These are phyloP conservation scores for Forbesichthys papilliferus DNA, from an alignment of 2,113 vertebrate genomes.

Conservation along the genomic window DNA sequence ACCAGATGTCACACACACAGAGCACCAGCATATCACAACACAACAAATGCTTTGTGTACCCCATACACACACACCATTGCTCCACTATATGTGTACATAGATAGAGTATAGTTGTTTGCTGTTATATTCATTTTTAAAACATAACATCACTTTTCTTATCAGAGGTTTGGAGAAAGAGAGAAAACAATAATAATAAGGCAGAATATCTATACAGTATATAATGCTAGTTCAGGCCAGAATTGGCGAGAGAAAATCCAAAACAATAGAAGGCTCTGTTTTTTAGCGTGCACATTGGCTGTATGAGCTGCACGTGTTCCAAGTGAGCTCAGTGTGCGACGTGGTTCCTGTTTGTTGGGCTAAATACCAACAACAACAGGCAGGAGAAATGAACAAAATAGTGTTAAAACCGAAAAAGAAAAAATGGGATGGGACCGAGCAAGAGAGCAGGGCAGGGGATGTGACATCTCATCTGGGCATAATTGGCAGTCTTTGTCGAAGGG, in stretches of 20 bases:
- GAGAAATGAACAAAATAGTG: slow-evolving; percentile 63
- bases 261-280: slow-evolving; percentile 30
- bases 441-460: slow-evolving; percentile 60
- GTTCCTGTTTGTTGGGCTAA: slow-evolving; percentile 35
- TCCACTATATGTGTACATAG: no score
- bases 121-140: no score
- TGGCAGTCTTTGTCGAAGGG: slow-evolving; percentile 75
- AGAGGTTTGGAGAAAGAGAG: background rate
- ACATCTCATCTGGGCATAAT: slow-evolving; percentile 65
- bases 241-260: slow-evolving; percentile 24
- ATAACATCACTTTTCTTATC: no score
- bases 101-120: no score
- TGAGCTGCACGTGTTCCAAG: slow-evolving; percentile 68
- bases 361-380: slow-evolving; percentile 7
- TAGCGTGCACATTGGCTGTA: slow-evolving; percentile 58
- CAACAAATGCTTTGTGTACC: no score
- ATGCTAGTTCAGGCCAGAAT: slow-evolving; percentile 43
- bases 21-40: no score
- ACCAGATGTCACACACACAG: no score
- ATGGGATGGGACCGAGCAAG: slow-evolving; percentile 54
- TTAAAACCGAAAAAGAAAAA: slow-evolving; percentile 57
- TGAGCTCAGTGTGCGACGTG: slow-evolving; percentile 47
- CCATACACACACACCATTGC: no score
- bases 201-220: slow-evolving; percentile 35
- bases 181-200: slow-evolving; percentile 36